Conservation (phyloP, 2,113 vertebrate species). For the Rutilus rutilus region DNA sequence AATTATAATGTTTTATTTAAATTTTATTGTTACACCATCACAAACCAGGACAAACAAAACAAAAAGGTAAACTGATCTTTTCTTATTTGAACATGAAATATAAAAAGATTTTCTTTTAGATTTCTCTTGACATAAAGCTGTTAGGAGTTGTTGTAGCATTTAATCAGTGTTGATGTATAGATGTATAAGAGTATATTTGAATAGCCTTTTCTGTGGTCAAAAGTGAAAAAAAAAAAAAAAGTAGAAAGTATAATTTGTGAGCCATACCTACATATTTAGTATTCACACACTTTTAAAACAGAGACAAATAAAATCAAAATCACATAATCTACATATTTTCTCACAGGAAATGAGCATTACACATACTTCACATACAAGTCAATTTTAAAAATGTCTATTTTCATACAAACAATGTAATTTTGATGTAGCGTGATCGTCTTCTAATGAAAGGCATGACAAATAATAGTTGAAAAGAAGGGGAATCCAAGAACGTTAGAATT, state of each 20-base stretch:
- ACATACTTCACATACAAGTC: not conserved
- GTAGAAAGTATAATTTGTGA: not conserved
- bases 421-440: not conserved
- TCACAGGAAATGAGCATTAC: not conserved
- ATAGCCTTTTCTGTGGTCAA: not conserved
- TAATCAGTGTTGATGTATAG: not conserved
- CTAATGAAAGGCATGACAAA: conserved; percentile 34
- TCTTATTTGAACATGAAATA: conserved; percentile 42
- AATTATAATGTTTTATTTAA: not conserved
- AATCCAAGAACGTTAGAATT: not conserved
- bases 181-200: not conserved
- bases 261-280: not conserved
- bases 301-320: conserved; percentile 17
- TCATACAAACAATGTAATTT: not conserved
- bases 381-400: not conserved
- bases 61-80: not conserved
- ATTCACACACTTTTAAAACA: not conserved
- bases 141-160: not conserved
- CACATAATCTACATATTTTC: not conserved
- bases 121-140: not conserved
- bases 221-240: not conserved
- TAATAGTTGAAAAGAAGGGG: conserved; percentile 6
- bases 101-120: conserved; percentile 42
- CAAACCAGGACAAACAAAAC: conserved; percentile 51
- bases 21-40: not conserved